Evolutionary conservation across 2,797 vertebrate genomes (phyloP).

Genomic region (Sebastiscus tertius): DNA sequence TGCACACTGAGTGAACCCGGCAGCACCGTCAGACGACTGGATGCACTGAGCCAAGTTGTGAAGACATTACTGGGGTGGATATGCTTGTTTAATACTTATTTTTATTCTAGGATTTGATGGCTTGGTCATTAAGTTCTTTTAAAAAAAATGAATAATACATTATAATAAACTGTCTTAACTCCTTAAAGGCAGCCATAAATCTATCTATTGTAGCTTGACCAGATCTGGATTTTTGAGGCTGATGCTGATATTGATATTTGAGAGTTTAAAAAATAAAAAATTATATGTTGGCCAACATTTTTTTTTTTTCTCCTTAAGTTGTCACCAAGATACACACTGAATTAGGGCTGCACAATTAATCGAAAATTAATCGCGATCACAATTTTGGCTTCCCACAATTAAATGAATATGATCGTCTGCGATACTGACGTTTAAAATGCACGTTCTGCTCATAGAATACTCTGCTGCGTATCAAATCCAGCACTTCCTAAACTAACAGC

Average conservation of each 20-base stretch:
- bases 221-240: neutral
- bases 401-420: no score
- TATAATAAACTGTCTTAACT: neutral
- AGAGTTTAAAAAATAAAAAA: neutral
- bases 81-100: neutral
- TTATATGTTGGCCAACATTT: neutral
- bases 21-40: neutral
- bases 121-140: neutral
- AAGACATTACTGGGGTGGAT: neutral
- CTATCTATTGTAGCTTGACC: neutral
- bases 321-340: neutral
- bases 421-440: no score
- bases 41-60: neutral
- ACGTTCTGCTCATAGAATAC: no score
- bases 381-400: no score
- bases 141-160: neutral
- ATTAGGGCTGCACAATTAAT: no score
- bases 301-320: neutral
- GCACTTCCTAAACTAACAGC: no score
- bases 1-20: neutral
- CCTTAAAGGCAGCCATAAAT: neutral
- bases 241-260: neutral
- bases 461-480: no score
- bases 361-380: no score
- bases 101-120: neutral